These are phyloP conservation scores for Zaprionus camerounensis DNA, from an alignment of 1,140 invertebrate genomes.

Conservation along the genomic window DNA sequence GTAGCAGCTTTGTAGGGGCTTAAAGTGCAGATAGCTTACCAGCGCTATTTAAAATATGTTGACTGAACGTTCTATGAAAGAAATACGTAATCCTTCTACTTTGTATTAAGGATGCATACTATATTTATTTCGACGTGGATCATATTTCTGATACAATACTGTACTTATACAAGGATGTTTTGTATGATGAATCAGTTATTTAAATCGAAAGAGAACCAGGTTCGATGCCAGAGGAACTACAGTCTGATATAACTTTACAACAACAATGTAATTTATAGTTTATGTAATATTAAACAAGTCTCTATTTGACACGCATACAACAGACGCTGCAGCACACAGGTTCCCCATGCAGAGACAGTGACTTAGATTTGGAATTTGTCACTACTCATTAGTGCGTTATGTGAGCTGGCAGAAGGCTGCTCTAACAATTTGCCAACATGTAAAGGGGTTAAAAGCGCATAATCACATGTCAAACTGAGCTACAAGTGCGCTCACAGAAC, in stretches of 20 bases:
- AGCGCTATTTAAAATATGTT: constrained; percentile 15
- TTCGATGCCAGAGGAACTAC: too few relatives aligned
- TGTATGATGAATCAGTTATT: too few relatives aligned
- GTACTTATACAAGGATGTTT: too few relatives aligned
- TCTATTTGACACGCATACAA: neutral
- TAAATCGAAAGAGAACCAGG: too few relatives aligned
- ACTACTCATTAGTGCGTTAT: constrained; percentile 24
- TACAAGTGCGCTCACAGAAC: constrained; percentile 37
- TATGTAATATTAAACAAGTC: neutral
- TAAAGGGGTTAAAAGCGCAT: constrained; percentile 51
- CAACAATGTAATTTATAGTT: neutral
- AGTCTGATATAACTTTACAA: too few relatives aligned
- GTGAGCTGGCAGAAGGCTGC: neutral
- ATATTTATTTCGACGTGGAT: neutral
- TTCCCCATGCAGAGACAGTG: neutral
- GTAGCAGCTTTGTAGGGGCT: constrained; percentile 60
- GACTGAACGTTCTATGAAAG: neutral
- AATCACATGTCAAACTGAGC: constrained; percentile 65
- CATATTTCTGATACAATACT: too few relatives aligned
- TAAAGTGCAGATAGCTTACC: constrained; percentile 39
- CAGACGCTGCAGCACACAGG: too few relatives aligned
- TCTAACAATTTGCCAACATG: constrained; percentile 61
- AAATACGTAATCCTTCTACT: constrained; percentile 1
- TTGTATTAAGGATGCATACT: too few relatives aligned
- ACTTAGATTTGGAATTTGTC: constrained; percentile 15